These are phyloP conservation scores for Trypoxylus dichotomus DNA, from an alignment of 1,140 invertebrate genomes.

Conservation along the genomic window DNA sequence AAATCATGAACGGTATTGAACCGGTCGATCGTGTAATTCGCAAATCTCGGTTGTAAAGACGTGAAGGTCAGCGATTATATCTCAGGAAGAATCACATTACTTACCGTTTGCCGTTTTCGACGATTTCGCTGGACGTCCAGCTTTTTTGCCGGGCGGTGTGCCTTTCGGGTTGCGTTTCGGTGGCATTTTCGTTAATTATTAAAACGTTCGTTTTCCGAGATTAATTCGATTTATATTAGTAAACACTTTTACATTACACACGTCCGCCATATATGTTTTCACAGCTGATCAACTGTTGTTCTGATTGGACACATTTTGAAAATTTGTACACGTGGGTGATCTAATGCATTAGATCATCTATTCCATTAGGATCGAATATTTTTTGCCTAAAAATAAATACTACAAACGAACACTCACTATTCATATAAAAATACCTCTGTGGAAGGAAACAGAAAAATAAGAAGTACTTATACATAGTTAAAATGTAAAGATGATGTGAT, in stretches of 20 bases:
- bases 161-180: conserved; percentile 1
- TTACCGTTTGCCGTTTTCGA: conserved; percentile 10
- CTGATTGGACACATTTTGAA: conserved; percentile 12
- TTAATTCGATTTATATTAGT: not conserved
- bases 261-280: conserved; percentile 26
- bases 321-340: conserved; percentile 2
- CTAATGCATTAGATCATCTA: not conserved
- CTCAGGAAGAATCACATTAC: not conserved
- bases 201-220: not conserved
- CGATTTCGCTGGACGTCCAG: not conserved
- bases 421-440: too few relatives aligned
- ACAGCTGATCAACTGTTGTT: not conserved
- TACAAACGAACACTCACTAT: too few relatives aligned
- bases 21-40: not conserved
- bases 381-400: too few relatives aligned
- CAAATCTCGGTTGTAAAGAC: not conserved
- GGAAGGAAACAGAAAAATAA: too few relatives aligned
- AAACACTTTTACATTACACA: conserved; percentile 13
- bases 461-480: too few relatives aligned
- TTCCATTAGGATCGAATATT: too few relatives aligned
- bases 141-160: not conserved
- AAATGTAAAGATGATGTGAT: too few relatives aligned
- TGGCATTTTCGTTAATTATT: conserved; percentile 6
- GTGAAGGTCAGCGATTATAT: not conserved
- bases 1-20: not conserved